These are phyloP conservation scores for Pinna nobilis DNA, from an alignment of 1,140 invertebrate species.

Conservation along the genomic window DNA sequence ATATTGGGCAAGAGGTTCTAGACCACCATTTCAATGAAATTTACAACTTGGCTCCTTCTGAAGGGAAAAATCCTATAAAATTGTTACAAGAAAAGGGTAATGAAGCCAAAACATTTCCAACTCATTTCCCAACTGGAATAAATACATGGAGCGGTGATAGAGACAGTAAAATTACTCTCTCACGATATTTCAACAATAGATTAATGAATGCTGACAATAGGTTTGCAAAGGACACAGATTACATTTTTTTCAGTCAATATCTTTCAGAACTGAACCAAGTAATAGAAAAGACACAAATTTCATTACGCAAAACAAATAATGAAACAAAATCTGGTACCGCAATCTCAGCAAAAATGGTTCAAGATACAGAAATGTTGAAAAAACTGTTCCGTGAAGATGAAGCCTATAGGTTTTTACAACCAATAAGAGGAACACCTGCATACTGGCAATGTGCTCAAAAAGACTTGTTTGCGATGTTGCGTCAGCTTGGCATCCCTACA, in stretches of 20 bases:
- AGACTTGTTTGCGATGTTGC: constrained; percentile 52
- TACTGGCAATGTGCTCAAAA: constrained; percentile 41
- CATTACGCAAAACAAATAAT: constrained; percentile 14
- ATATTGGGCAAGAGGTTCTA: constrained; percentile 45
- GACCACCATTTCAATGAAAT: constrained; percentile 29
- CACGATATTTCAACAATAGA: constrained; percentile 30
- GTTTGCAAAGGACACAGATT: constrained; percentile 24
- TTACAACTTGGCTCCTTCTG: constrained; percentile 35
- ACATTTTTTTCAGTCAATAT: constrained; percentile 33
- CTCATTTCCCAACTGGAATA: constrained; percentile 23
- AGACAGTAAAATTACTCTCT: constrained; percentile 1
- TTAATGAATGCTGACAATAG: constrained; percentile 31
- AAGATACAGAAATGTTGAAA: constrained; percentile 8
- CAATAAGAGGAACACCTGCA: constrained; percentile 39
- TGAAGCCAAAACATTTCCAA: constrained; percentile 28
- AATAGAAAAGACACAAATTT: constrained; percentile 31
- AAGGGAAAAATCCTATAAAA: constrained; percentile 21
- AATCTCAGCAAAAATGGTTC: constrained; percentile 13
- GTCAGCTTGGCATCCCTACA: constrained; percentile 42
- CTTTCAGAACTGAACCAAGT: constrained; percentile 31
- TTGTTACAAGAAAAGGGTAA: constrained; percentile 18
- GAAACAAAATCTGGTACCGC: background rate
- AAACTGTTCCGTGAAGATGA: constrained; percentile 36
- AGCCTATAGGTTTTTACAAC: constrained; percentile 38
- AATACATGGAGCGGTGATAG: constrained; percentile 17